A percentile compares a stretch with the other conserved stretches of the same genome.
phyloP scores from a whole-genome alignment of 2,113 vertebrate species.

The Gobius niger region DNA sequence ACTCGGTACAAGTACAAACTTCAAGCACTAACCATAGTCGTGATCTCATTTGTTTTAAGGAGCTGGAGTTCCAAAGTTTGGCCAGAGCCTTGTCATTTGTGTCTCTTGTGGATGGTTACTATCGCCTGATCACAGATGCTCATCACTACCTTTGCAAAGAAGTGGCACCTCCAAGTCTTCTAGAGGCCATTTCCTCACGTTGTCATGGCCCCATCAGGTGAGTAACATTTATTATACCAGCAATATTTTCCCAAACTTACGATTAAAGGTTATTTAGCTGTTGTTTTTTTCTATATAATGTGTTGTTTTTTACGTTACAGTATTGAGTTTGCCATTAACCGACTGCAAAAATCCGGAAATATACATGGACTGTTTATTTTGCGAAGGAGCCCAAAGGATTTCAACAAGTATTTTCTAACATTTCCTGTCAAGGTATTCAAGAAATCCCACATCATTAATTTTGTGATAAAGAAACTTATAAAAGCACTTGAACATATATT shows the following conservation, averaged over 20 bases:
- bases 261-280: neutral
- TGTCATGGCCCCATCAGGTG: conserved; percentile 95
- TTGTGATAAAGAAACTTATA: neutral
- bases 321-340: conserved; percentile 91
- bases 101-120: conserved; percentile 95
- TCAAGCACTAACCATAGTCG: neutral
- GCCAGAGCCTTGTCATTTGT: conserved; percentile 92
- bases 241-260: no score
- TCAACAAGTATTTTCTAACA: conserved; percentile 93
- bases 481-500: neutral
- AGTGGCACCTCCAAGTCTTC: conserved; percentile 89
- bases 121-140: conserved; percentile 90
- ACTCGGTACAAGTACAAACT: no score
- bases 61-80: conserved; percentile 89
- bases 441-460: neutral
- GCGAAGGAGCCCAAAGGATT: conserved; percentile 94
- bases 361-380: conserved; percentile 89
- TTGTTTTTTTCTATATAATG: neutral
- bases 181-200: conserved; percentile 88
- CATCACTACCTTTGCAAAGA: conserved; percentile 99
- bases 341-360: conserved; percentile 87
- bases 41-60: conserved; percentile 70
- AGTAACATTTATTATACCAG: conserved; percentile 56
- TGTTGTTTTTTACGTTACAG: conserved; percentile 62
- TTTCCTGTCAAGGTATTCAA: conserved; percentile 89